phyloP scores from a whole-genome alignment of 2,888 invertebrate genomes.

The Agrenia bidenticulata region DNA sequence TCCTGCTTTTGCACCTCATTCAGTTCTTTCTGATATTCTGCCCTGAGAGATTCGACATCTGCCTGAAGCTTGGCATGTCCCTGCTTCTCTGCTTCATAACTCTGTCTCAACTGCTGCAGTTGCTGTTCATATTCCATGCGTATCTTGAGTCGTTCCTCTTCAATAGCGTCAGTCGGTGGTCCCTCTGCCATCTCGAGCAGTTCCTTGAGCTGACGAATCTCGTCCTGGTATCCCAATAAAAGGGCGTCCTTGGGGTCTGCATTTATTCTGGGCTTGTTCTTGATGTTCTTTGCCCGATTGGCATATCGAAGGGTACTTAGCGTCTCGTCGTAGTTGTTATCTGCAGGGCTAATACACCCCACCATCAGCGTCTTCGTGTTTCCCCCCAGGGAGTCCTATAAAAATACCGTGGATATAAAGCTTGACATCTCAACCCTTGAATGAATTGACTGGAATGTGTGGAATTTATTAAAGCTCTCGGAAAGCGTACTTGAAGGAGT shows the following conservation, averaged over 20 bases:
- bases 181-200: slow-evolving; percentile 56
- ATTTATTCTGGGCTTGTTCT: slow-evolving; percentile 80
- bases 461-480: background rate
- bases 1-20: slow-evolving; percentile 53
- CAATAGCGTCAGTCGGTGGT: slow-evolving; percentile 42
- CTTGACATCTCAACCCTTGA: background rate
- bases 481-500: slow-evolving; percentile 65
- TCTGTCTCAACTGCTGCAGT: slow-evolving; percentile 57
- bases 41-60: slow-evolving; percentile 63
- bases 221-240: slow-evolving; percentile 78
- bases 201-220: slow-evolving; percentile 70
- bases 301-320: slow-evolving; percentile 80
- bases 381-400: slow-evolving; percentile 76
- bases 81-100: slow-evolving; percentile 63
- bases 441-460: background rate
- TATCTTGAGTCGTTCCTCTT: slow-evolving; percentile 57
- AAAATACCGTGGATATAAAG: slow-evolving; percentile 18
- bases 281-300: slow-evolving; percentile 81
- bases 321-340: slow-evolving; percentile 80
- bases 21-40: slow-evolving; percentile 62
- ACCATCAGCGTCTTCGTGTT: slow-evolving; percentile 88
- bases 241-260: slow-evolving; percentile 79
- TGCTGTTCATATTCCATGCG: slow-evolving; percentile 62
- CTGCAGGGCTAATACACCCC: slow-evolving; percentile 79
- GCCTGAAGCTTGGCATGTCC: slow-evolving; percentile 63